Base-by-base conservation (phyloP, 1,140 invertebrate genomes). In the Bombyx mandarina region DNA sequence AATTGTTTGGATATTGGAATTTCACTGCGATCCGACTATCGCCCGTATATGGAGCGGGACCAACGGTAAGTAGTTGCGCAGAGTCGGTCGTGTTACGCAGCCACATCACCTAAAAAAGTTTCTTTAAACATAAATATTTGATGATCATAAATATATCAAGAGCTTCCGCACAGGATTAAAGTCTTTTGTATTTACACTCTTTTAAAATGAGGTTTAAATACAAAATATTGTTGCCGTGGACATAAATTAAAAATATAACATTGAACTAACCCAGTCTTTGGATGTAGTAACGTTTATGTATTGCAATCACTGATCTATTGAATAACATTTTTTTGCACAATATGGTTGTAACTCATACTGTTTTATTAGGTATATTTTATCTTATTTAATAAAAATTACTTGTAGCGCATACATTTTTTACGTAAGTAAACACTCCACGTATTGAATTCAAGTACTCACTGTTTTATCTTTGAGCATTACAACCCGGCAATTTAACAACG, bases 401-500 rank as follows among this genome's bases (percentile, higher is more conserved):
- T 35, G 4, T 35, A 35, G 26, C 26, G 4, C 4, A 35, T 35
- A 35, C 12, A 35, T 35, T 35, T 35, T 3, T 35, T 35, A 18
- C 12, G 12, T 35, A 35, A 35, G 26, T 35, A 35, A 2, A 35
- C 26, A 35, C 4, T 5, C 26, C 26, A 5, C 26, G 26, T 9
- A 8, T 35, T 42, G 2, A 51, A 47, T 10, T 10, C 45, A 47
- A 51, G n/a, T 7, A n/a, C 26, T 90, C 84, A 96, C 95, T 73
- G 94, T 95, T 90, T 96, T 96, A 74, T 95, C 94, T 70, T 94
- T 94, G 8, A 96, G 89, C 85, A 95, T 91, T 49, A 94, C 93
- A 63, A 96, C 94, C 67, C 92, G 89, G 81, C 95, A 96, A 71
- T 95, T 93, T 48, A 96, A 89, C 53, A 92, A 91, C 12, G 93